phyloP scores from a whole-genome alignment of 2,113 vertebrate species.

The Crocuta crocuta region DNA sequence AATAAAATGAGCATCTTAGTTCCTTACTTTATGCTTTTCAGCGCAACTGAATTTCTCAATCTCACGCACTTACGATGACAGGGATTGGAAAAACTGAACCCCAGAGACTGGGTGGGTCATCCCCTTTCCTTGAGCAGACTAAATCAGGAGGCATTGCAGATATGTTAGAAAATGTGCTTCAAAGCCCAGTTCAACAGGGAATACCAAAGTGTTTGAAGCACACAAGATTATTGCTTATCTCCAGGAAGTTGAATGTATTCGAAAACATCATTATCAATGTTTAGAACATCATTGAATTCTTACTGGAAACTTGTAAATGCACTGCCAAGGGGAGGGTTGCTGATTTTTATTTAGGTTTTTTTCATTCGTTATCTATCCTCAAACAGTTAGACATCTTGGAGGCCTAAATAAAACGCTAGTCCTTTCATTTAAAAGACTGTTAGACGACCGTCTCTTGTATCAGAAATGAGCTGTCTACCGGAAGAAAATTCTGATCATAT shows the following conservation, averaged over 20 bases:
- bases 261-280: background rate
- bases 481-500: background rate
- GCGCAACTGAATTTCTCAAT: background rate
- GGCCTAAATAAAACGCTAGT: background rate
- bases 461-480: background rate
- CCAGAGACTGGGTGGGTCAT: background rate
- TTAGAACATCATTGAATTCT: background rate
- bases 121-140: conserved; percentile 43
- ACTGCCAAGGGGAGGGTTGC: background rate
- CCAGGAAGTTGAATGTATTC: background rate
- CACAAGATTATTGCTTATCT: background rate
- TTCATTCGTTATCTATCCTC: background rate
- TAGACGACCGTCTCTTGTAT: background rate
- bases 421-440: background rate
- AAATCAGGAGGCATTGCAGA: conserved; percentile 2
- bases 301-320: background rate
- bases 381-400: conserved; percentile 2
- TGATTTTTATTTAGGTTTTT: background rate
- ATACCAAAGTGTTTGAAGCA: background rate
- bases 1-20: background rate
- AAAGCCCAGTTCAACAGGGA: background rate
- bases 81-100: background rate
- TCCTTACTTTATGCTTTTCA: conserved; percentile 17
- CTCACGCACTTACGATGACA: background rate
- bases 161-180: background rate